Evolutionary conservation across 64 coral and sea anemone species (phyloP).

Genomic region (Stichodactyla helianthus): DNA sequence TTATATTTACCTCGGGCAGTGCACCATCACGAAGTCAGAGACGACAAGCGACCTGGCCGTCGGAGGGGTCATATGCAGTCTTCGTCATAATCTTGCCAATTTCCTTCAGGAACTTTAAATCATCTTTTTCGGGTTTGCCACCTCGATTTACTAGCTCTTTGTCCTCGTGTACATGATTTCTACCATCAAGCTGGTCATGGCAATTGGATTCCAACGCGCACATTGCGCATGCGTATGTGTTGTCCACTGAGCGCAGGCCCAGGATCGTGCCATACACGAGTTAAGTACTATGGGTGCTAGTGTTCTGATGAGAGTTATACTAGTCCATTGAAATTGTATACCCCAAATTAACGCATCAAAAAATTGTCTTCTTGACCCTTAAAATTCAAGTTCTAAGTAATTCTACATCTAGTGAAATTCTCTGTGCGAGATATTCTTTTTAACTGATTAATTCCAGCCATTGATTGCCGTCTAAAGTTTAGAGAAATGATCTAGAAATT

Average conservation of each 20-base stretch:
- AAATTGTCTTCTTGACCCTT: too few relatives aligned
- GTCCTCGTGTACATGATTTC: conserved; percentile 45
- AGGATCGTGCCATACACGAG: conserved; percentile 33
- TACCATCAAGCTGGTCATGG: conserved; percentile 51
- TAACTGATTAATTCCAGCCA: too few relatives aligned
- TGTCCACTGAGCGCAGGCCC: conserved; percentile 10
- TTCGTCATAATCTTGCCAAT: conserved; percentile 35
- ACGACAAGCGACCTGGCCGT: conserved; percentile 41
- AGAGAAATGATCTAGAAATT: too few relatives aligned
- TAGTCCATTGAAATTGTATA: neutral
- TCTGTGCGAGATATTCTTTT: too few relatives aligned
- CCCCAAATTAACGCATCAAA: too few relatives aligned
- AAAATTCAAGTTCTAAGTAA: too few relatives aligned
- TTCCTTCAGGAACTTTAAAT: conserved; percentile 29
- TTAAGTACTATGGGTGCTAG: conserved; percentile 52
- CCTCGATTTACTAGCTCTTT: conserved; percentile 50
- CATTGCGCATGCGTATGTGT: conserved; percentile 53
- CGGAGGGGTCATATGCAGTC: conserved; percentile 26
- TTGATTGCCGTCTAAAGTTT: too few relatives aligned
- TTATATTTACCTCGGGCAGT: conserved; percentile 42
- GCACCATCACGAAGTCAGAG: conserved; percentile 27
- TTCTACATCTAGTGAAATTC: too few relatives aligned
- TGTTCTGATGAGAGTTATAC: conserved; percentile 51
- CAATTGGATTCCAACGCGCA: conserved; percentile 24
- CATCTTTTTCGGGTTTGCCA: conserved; percentile 38